Base-by-base conservation (phyloP, 2,797 vertebrate species). In the Clarias fuscus region DNA sequence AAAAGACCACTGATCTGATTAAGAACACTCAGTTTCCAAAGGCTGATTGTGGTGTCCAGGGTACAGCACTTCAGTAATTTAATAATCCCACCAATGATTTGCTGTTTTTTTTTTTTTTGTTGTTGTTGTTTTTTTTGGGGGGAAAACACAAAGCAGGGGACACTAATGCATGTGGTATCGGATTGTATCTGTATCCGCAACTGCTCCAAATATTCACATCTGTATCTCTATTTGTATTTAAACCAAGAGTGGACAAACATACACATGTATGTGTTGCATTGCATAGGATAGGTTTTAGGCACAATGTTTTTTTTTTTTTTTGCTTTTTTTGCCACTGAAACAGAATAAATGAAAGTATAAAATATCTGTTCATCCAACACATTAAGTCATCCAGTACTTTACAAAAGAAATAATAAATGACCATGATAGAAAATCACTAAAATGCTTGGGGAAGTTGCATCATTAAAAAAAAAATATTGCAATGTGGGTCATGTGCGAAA, bases 1-100 rank as follows among this genome's bases (percentile, higher is more conserved):
- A 77, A 87, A 86, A 40, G 62, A 62, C 43, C 48, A 86, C 85
- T 78, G 72, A 73, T 64, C 77, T 62, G 79, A 73, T 80, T 77
- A 68, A 65, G 56, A 64, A 64, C 20, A 30, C 70, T 65, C 40
- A 33, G 70, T 17, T 33, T 82, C 59, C 22, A 65, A 58, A 76
- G 56, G 67, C 65, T 56, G 56, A 33, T 61, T 11, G 64, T 58
- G 43, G 20, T 48, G 5, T 83, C n/a, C 56, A 62, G 75, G 82
- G 61, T 53, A 40, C 15, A 71, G 64, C 65, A 64, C 58, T 48
- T 56, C 30, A n/a, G 56, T 76, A 82, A 81, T 78, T 77, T 59
- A 58, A 67, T 10, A 62, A 76, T 64, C 33, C 4, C 58, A 67
- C 33, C 43, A 76, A 62, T 78, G 65, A 70, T 77, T 77, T 62